Percentiles rank a stretch among this genome's conserved stretches.
Evolutionary conservation across 2,797 vertebrate species (phyloP).

Genomic region (Channa striata): DNA sequence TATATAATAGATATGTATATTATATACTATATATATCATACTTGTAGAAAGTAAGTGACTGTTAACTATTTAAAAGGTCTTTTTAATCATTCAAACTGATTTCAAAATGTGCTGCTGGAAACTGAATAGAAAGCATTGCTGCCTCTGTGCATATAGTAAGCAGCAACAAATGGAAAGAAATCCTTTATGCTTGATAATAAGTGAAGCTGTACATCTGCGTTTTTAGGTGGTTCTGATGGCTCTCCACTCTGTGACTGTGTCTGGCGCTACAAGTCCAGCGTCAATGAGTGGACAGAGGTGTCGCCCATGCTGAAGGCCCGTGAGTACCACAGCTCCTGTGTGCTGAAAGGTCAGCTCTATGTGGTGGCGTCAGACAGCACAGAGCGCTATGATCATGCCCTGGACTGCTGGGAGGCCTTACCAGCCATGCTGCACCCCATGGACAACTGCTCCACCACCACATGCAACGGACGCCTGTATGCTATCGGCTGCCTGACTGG

Average conservation of each 20-base stretch:
- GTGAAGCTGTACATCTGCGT: slow-evolving; percentile 1
- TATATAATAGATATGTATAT: no score
- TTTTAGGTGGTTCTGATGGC: slow-evolving; percentile 93
- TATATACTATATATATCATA: no score
- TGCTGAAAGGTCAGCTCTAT: slow-evolving; percentile 93
- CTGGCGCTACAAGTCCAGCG: slow-evolving; percentile 98
- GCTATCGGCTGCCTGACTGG: slow-evolving; percentile 93
- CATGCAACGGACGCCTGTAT: slow-evolving; percentile 90
- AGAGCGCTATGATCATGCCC: slow-evolving; percentile 91
- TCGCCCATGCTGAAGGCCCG: slow-evolving; percentile 95
- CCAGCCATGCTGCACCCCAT: slow-evolving; percentile 94
- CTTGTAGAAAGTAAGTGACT: no score
- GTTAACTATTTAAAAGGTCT: no score
- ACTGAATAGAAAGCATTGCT: no score
- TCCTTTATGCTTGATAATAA: background rate
- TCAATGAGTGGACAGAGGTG: slow-evolving; percentile 98
- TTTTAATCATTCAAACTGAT: no score
- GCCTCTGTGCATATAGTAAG: no score
- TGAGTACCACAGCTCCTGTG: slow-evolving; percentile 96
- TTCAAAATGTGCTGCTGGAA: no score
- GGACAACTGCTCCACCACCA: slow-evolving; percentile 98
- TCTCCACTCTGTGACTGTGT: slow-evolving; percentile 94
- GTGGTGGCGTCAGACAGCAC: slow-evolving; percentile 96
- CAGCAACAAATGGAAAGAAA: background rate
- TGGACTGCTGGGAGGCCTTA: slow-evolving; percentile 94